These are phyloP conservation scores for Tetragnatha montana DNA, from an alignment of 2,888 invertebrate genomes.

Conservation along the genomic window DNA sequence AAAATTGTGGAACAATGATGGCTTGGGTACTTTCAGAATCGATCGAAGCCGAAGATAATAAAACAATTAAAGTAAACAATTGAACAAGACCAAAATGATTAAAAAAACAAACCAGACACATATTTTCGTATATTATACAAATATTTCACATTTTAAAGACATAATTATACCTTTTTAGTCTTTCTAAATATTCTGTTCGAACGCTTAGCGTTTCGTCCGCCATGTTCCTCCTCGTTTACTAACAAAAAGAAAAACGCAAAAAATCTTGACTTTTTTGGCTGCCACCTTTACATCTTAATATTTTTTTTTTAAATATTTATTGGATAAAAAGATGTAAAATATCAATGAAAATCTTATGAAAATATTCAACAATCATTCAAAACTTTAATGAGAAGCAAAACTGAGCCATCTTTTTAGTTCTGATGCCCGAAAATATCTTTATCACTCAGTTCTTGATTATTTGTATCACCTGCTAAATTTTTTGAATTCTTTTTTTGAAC, in stretches of 20 bases:
- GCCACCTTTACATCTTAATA: neutral
- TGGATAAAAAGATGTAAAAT: too few species aligned
- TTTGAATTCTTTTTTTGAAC: too few species aligned
- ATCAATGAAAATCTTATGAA: too few species aligned
- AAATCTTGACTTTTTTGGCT: neutral
- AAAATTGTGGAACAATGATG: too few species aligned
- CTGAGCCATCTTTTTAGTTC: too few species aligned
- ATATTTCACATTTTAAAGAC: neutral
- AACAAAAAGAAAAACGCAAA: neutral
- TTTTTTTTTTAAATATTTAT: too few species aligned
- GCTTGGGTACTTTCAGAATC: neutral
- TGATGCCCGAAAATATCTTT: too few species aligned
- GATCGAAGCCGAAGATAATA: neutral
- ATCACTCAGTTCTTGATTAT: too few species aligned
- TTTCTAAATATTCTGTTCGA: slow-evolving; percentile 65
- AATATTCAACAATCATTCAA: too few species aligned
- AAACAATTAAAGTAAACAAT: neutral
- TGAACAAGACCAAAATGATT: neutral
- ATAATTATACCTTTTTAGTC: slow-evolving; percentile 63
- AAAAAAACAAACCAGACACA: neutral
- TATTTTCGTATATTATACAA: neutral
- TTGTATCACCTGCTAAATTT: too few species aligned
- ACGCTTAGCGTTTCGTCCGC: slow-evolving; percentile 69
- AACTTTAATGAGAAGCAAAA: too few species aligned
- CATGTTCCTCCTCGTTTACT: slow-evolving; percentile 38